Evolutionary conservation across 2,888 invertebrate genomes (phyloP), one percentile per base, ranked within the genome.

Genomic region (Drosophila mettleri): DNA sequence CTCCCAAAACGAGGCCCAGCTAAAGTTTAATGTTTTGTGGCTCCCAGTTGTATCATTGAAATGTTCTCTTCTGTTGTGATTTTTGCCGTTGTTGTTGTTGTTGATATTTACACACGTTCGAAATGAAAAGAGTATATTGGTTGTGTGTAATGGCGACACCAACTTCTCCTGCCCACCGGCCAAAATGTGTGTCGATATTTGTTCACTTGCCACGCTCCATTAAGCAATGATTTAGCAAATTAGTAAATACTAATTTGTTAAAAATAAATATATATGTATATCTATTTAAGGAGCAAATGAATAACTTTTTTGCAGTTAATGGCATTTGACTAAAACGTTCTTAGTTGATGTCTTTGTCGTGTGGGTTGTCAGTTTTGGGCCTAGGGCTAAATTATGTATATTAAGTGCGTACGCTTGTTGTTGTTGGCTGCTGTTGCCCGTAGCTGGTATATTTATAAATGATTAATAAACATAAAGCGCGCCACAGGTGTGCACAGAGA

Each of bases 391-490:
- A 46, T 62, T 29, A 41, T 16, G 33, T 43, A 33, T 24, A 33
- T 33, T 54, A 18, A 43, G 54, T 54, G 54, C 61, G 63, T 79
- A 68, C 53, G 62, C 27, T 59, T 63, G 39, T 43, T 39, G 36
- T 49, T 68, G 48, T 49, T 67, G 48, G 51, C 57, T 59, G 45
- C 43, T 63, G 46, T 29, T 72, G 45, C 45, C 33, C 63, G 31
- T 31, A 60, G 46, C 24, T 68, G 38, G 8, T 74, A 29, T 78
- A 78, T 70, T 81, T 84, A 52, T 86, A 86, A 87, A 87, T 86
- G 67, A 81, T 83, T 81, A 87, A 85, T 86, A 83, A 84, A 76
- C 83, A 84, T 81, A 84, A 83, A 79, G 71, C 76, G 85, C 78
- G 78, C 83, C 87, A 83, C 83, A 83, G 83, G 83, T 83, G 83